phyloP scores from a whole-genome alignment of 2,888 invertebrate species.

The Nineta flava region DNA sequence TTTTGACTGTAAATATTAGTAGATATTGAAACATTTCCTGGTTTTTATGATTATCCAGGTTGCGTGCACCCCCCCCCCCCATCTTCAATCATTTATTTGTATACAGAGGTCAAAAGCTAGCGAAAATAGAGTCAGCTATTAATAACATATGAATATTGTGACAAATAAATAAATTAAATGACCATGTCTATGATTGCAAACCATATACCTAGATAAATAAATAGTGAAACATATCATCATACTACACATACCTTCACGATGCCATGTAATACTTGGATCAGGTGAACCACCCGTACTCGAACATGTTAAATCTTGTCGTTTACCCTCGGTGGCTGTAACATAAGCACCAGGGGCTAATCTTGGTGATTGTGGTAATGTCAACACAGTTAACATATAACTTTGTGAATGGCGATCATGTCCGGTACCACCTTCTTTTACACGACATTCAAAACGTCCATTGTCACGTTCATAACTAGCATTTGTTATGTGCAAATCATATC shows the following conservation, averaged over 20 bases:
- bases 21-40: no score
- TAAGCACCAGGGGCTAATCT: slow-evolving; percentile 57
- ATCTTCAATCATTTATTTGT: no score
- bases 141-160: no score
- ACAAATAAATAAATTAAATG: no score
- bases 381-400: slow-evolving; percentile 67
- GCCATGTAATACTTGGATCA: slow-evolving; percentile 77
- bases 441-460: slow-evolving; percentile 85
- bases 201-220: no score
- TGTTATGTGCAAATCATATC: slow-evolving; percentile 77
- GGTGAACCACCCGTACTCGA: slow-evolving; percentile 81
- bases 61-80: no score
- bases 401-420: slow-evolving; percentile 73
- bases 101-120: no score
- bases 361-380: slow-evolving; percentile 71
- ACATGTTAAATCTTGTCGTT: slow-evolving; percentile 58
- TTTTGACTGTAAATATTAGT: no score
- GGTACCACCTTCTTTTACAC: slow-evolving; percentile 67
- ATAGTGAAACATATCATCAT: background rate
- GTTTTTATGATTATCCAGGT: no score
- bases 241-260: slow-evolving; percentile 40
- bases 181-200: no score
- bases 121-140: no score
- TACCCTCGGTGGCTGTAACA: slow-evolving; percentile 69
- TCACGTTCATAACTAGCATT: slow-evolving; percentile 82